Evolutionary conservation across 35 echinoderm and acorn worm genomes (phyloP).

Genomic region (Apostichopus japonicus): DNA sequence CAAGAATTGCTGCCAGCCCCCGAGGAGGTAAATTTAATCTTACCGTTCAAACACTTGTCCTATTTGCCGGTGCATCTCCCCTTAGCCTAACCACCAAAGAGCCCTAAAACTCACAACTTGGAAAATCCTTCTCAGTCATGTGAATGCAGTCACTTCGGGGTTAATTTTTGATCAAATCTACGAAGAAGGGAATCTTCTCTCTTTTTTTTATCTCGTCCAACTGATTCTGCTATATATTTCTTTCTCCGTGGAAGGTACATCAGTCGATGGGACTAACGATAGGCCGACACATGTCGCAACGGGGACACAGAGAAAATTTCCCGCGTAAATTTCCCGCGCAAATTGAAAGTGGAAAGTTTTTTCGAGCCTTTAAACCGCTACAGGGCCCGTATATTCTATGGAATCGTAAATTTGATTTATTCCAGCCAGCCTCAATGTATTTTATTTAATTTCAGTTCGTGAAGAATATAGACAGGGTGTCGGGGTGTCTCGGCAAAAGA

Average conservation of each 20-base stretch:
- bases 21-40: conserved; percentile 60
- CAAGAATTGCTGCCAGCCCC: conserved; percentile 41
- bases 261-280: conserved; percentile 17
- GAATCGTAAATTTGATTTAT: conserved; percentile 56
- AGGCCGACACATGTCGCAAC: conserved; percentile 56
- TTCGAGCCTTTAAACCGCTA: conserved; percentile 50
- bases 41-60: conserved; percentile 61
- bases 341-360: conserved; percentile 54
- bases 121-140: conserved; percentile 27
- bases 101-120: conserved; percentile 33
- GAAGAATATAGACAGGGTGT: conserved; percentile 52
- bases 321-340: conserved; percentile 47
- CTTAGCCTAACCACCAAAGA: conserved; percentile 42
- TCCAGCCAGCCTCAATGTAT: conserved; percentile 52
- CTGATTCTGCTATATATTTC: background rate
- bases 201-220: conserved; percentile 5
- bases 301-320: conserved; percentile 26
- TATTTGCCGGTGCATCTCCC: conserved; percentile 31
- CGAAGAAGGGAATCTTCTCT: conserved; percentile 29
- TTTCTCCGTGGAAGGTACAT: background rate
- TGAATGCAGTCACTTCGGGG: conserved; percentile 40
- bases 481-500: conserved; percentile 58
- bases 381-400: conserved; percentile 52
- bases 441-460: conserved; percentile 51
- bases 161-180: conserved; percentile 55